These are phyloP conservation scores for Littorina saxatilis DNA, from an alignment of 1,140 invertebrate genomes.

Conservation along the genomic window DNA sequence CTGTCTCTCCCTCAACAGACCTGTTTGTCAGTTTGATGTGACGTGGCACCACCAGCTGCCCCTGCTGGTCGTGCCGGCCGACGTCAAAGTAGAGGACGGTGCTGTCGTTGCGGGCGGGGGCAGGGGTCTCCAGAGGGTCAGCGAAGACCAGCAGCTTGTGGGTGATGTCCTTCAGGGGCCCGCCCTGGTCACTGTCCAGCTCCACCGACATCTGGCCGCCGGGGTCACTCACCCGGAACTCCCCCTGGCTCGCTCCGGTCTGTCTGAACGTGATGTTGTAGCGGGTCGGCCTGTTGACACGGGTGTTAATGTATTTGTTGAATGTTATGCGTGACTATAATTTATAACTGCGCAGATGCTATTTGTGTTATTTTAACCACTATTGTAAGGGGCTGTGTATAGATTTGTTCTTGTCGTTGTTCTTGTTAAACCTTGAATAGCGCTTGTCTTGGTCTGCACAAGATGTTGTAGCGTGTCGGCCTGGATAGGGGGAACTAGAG, in stretches of 20 bases:
- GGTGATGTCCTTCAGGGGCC: slow-evolving; percentile 23
- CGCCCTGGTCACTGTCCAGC: slow-evolving; percentile 31
- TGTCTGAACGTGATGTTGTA: slow-evolving; percentile 9
- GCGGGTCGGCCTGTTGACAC: slow-evolving; percentile 26
- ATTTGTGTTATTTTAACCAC: too few species aligned
- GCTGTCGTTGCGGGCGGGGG: slow-evolving; percentile 16
- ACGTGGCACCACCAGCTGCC: slow-evolving; percentile 26
- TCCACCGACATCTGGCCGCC: slow-evolving; percentile 35
- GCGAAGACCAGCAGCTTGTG: slow-evolving; percentile 39
- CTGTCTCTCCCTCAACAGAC: neutral
- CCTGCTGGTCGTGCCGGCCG: slow-evolving; percentile 18
- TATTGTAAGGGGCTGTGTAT: neutral
- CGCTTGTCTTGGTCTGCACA: too few species aligned
- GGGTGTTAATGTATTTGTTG: too few species aligned
- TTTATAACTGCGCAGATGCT: too few species aligned
- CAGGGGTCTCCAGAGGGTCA: slow-evolving; percentile 19
- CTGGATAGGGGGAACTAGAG: too few species aligned
- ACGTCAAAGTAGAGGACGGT: slow-evolving; percentile 32
- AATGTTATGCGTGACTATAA: too few species aligned
- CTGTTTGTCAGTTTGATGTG: slow-evolving; percentile 2
- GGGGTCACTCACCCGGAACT: neutral
- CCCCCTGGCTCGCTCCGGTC: neutral
- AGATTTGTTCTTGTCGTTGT: neutral
- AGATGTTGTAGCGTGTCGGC: too few species aligned
- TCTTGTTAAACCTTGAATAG: too few species aligned